These are phyloP conservation scores for Luehdorfia chinensis DNA, from an alignment of 1,140 invertebrate genomes.

Conservation along the genomic window DNA sequence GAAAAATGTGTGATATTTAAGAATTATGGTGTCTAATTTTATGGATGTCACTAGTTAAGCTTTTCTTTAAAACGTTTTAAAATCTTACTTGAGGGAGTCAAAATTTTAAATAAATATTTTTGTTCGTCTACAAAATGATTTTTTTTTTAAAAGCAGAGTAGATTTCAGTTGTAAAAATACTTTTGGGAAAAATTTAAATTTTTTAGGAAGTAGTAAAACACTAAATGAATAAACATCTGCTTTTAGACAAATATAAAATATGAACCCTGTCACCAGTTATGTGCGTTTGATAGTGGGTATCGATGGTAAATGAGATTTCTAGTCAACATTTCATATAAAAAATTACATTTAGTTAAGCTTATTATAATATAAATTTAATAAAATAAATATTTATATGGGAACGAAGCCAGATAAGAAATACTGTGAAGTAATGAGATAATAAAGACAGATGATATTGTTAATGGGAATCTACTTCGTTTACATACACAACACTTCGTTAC, in stretches of 20 bases:
- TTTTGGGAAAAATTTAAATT: conserved; percentile 17
- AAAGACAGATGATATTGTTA: conserved; percentile 22
- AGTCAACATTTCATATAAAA: conserved; percentile 12
- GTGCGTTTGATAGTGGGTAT: conserved; percentile 44
- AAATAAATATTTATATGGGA: conserved; percentile 1
- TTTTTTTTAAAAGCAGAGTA: conserved; percentile 9
- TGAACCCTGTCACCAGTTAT: conserved; percentile 70
- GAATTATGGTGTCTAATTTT: too few relatives aligned
- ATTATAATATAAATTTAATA: conserved; percentile 5
- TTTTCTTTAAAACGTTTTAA: neutral
- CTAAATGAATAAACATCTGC: conserved; percentile 44
- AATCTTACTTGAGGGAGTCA: conserved; percentile 2
- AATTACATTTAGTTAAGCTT: conserved; percentile 13
- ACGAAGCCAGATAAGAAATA: conserved; percentile 19
- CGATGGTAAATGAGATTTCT: conserved; percentile 8
- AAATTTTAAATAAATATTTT: conserved; percentile 16
- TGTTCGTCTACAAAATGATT: conserved; percentile 11
- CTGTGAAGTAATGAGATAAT: conserved; percentile 15
- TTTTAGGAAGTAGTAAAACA: conserved; percentile 18
- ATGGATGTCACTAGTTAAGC: too few relatives aligned
- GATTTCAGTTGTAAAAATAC: conserved; percentile 15
- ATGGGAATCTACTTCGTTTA: conserved; percentile 34
- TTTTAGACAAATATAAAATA: conserved; percentile 62
- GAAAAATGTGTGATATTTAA: neutral
- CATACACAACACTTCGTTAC: conserved; percentile 64